Percentiles rank a stretch among this genome's conserved stretches.
Conservation (phyloP, 2,888 invertebrate genomes). For the Drosophila nigricruria region DNA sequence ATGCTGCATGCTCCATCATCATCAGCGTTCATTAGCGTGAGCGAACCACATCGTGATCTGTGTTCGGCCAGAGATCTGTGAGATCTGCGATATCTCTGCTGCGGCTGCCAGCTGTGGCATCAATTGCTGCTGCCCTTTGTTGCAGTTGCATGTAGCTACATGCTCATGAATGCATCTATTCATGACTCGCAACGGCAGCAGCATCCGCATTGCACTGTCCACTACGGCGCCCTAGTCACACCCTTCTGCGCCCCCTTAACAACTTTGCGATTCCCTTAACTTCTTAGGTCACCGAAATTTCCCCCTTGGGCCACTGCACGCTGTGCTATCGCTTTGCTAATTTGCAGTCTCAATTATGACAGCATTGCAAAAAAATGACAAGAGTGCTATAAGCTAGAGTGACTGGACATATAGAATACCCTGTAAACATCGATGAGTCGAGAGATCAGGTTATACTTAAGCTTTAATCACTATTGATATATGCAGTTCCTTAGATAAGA, state of each 20-base stretch:
- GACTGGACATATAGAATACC: not conserved
- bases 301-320: slow-evolving; percentile 1
- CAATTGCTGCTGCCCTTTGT: slow-evolving; percentile 55
- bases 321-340: slow-evolving; percentile 46
- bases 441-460: not conserved
- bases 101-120: slow-evolving; percentile 49
- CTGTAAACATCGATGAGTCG: not conserved
- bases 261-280: slow-evolving; percentile 2
- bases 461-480: not conserved
- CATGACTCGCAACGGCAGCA: slow-evolving; percentile 47
- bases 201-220: slow-evolving; percentile 52
- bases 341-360: slow-evolving; percentile 62
- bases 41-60: slow-evolving; percentile 75
- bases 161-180: slow-evolving; percentile 70
- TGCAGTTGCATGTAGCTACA: slow-evolving; percentile 33
- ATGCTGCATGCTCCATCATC: slow-evolving; percentile 64
- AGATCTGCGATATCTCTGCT: slow-evolving; percentile 23
- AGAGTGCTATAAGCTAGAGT: not conserved
- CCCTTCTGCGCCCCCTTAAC: not conserved
- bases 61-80: slow-evolving; percentile 33
- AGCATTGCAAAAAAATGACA: slow-evolving; percentile 33
- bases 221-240: slow-evolving; percentile 1
- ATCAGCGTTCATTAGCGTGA: slow-evolving; percentile 78
- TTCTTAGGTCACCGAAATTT: slow-evolving; percentile 31
- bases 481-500: no score